Percentiles rank a stretch among this genome's conserved stretches.
These are phyloP conservation scores for Ramphastos sulfuratus DNA, from an alignment of 2,113 vertebrate species.

Conservation along the genomic window DNA sequence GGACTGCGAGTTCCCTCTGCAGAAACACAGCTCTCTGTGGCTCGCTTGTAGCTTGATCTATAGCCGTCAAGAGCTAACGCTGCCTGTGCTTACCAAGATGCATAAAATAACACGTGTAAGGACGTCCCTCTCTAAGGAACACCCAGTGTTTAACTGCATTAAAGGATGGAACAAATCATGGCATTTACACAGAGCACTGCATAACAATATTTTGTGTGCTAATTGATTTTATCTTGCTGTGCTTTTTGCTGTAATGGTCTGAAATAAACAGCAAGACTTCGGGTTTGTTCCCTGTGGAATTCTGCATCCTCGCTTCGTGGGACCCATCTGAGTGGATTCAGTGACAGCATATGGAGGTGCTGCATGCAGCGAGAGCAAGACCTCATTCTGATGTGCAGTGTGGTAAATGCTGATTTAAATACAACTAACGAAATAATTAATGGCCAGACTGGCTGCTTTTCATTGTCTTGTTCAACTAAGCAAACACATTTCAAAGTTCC, in stretches of 20 bases:
- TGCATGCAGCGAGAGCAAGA: background rate
- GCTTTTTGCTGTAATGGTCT: background rate
- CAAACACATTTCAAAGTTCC: slow-evolving; percentile 22
- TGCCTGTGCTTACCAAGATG: background rate
- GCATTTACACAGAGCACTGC: background rate
- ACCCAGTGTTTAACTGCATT: background rate
- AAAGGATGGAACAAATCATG: background rate
- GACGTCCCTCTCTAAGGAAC: slow-evolving; percentile 8
- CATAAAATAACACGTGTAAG: background rate
- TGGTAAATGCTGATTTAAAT: background rate
- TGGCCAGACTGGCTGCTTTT: background rate
- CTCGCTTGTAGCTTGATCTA: slow-evolving; percentile 38
- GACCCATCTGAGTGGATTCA: background rate
- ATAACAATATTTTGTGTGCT: background rate
- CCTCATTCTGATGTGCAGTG: background rate
- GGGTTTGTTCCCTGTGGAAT: background rate
- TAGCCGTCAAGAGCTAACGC: background rate
- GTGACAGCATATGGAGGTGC: background rate
- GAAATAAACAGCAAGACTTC: background rate
- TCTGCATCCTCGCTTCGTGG: background rate
- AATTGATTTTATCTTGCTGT: slow-evolving; percentile 5
- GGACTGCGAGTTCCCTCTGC: background rate
- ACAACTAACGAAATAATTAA: background rate
- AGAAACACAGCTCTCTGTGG: slow-evolving; percentile 21
- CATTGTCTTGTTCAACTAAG: background rate